These are phyloP conservation scores for Pteropus alecto DNA, from an alignment of 2,113 vertebrate species.

Conservation along the genomic window DNA sequence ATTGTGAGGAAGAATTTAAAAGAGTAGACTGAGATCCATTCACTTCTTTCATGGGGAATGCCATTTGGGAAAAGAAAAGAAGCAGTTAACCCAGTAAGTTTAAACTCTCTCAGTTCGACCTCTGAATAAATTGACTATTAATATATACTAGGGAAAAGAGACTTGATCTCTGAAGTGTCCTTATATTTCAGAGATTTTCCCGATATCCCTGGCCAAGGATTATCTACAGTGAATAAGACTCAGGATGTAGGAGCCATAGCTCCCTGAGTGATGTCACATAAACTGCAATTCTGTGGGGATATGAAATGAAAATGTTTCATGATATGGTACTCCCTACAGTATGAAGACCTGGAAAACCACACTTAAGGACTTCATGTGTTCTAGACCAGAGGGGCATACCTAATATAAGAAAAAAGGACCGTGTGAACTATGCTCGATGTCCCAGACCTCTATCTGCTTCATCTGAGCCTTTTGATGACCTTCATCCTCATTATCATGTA, in stretches of 20 bases:
- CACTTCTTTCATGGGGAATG: not conserved
- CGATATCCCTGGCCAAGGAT: not conserved
- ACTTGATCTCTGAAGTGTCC: not conserved
- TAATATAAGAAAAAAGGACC: not conserved
- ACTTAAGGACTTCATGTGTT: not conserved
- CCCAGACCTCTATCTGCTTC: not conserved
- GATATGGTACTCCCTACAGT: not conserved
- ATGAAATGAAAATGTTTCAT: not conserved
- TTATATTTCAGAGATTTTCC: not conserved
- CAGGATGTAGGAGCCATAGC: not conserved
- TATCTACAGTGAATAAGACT: not conserved
- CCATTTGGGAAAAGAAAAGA: not conserved
- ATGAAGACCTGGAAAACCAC: not conserved
- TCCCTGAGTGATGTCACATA: not conserved
- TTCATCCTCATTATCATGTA: not conserved
- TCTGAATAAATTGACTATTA: not conserved
- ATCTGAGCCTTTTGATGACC: not conserved
- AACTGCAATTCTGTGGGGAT: not conserved
- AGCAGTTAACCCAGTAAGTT: not conserved
- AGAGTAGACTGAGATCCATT: not conserved
- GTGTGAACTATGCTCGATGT: not conserved
- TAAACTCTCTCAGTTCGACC: not conserved
- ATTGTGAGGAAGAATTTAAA: not conserved
- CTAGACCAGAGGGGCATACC: not conserved
- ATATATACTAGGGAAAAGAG: not conserved